Evolutionary conservation across 2,888 invertebrate genomes (phyloP), one percentile per base, ranked within the genome.

Genomic region (Linnaemya tessellans): DNA sequence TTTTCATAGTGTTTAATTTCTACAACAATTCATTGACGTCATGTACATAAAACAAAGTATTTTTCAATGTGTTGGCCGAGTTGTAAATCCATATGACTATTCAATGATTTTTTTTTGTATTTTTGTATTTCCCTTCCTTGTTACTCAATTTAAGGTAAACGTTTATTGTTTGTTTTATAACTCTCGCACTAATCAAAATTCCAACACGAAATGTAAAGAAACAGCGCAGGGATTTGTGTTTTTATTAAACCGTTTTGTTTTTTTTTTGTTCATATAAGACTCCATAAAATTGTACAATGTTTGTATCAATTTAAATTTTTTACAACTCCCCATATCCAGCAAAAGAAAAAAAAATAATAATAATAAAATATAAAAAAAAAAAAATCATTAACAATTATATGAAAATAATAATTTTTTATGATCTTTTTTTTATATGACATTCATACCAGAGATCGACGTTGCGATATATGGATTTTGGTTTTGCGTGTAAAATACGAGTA

Each of bases 191-290:
- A 84, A 60, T 86, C 82, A 84, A 87, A 88, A 88, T 87, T 87
- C 88, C 88, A 74, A 74, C 88, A 87, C 86, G 88, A 87, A 78
- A 4, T 60, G 2, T 9, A 77, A 80, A 18, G 41, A 60, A 43
- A 60, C 41, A 54, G 1, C 18, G 38, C 60, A 71, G 56, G 30
- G 41, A 20, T 64, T 75, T 74, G 38, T 58, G 5, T 56, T 5
- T 51, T 51, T 13, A n/a, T 18, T 35, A 3, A 8, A 51, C 8
- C 38, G 4, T 35, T 56, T 11, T 13, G 3, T 38, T 38, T 4
- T 41, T 41, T 30, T 30, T 11, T 1, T 30, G 22, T 38, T 58
- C 5, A 30, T 30, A n/a, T 49, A 3, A 30, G 25, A 51, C 56
- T 22, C 25, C 25, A 74, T 35, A 70, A 71, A 54, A 62, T 30